Conservation (phyloP, 2,113 vertebrate species). For the Datnioides undecimradiatus region DNA sequence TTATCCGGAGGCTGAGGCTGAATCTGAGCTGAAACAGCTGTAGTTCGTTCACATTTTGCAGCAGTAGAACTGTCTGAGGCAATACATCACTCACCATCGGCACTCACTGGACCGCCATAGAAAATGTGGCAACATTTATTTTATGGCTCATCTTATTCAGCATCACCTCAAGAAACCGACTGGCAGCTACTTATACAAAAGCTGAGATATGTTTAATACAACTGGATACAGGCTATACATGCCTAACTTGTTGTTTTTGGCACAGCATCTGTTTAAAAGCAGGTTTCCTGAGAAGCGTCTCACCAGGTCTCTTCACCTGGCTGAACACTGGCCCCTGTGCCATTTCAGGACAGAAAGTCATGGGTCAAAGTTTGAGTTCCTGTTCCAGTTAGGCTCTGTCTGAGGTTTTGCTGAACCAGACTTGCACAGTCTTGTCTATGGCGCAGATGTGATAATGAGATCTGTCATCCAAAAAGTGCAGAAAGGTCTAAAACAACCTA, state of each 20-base stretch:
- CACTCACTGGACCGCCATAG: too few species aligned
- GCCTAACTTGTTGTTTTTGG: neutral
- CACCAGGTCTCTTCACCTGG: neutral
- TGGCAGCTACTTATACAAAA: too few species aligned
- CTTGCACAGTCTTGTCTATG: neutral
- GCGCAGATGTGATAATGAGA: constrained; percentile 14
- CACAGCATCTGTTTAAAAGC: neutral
- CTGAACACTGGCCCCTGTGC: neutral
- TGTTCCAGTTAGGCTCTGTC: constrained; percentile 6
- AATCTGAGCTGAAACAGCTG: too few species aligned
- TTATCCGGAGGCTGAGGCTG: too few species aligned
- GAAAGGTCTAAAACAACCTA: neutral
- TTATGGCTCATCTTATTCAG: neutral
- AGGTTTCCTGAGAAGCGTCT: neutral
- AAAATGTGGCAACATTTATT: neutral
- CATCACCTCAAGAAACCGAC: neutral
- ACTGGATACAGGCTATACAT: neutral
- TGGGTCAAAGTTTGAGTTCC: constrained; percentile 8
- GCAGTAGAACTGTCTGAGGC: too few species aligned
- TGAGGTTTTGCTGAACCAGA: neutral
- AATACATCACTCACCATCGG: too few species aligned
- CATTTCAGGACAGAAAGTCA: constrained; percentile 15
- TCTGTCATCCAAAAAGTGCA: neutral
- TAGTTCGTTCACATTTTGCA: too few species aligned
- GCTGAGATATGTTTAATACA: too few species aligned